Percentiles rank a stretch among this genome's conserved stretches.
These are phyloP conservation scores for Thalassophryne amazonica DNA, from an alignment of 2,797 vertebrate genomes.

Conservation along the genomic window DNA sequence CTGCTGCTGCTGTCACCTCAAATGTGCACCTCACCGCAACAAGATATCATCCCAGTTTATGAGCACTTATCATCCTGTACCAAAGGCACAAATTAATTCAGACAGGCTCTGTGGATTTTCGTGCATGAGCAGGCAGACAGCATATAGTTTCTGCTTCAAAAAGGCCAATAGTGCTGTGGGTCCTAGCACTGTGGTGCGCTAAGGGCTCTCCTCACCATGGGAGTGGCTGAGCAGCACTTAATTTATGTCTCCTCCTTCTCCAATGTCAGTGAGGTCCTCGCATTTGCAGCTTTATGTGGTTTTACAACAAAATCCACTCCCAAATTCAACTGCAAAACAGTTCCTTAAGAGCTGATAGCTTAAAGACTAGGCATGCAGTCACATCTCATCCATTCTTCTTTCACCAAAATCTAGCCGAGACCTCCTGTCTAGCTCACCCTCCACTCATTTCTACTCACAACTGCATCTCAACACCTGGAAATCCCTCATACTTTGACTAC, in stretches of 20 bases:
- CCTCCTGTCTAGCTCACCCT: background rate
- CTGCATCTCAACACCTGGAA: too few relatives aligned
- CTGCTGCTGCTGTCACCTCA: slow-evolving; percentile 20
- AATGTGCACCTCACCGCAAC: slow-evolving; percentile 5
- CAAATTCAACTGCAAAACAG: background rate
- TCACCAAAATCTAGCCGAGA: too few relatives aligned
- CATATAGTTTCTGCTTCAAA: slow-evolving; percentile 9
- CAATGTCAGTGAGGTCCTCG: background rate
- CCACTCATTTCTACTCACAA: too few relatives aligned
- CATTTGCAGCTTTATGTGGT: background rate
- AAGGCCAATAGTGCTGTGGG: background rate
- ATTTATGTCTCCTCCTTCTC: slow-evolving; percentile 6
- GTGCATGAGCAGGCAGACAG: slow-evolving; percentile 28
- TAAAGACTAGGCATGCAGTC: too few relatives aligned
- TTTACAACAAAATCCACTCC: background rate
- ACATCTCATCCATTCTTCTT: too few relatives aligned
- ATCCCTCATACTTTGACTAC: background rate
- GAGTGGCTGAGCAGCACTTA: slow-evolving; percentile 48
- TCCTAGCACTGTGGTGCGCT: slow-evolving; percentile 19
- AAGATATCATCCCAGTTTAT: background rate
- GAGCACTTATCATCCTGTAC: slow-evolving; percentile 22
- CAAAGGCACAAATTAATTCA: slow-evolving; percentile 26
- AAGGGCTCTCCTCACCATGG: slow-evolving; percentile 34
- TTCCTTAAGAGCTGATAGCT: too few relatives aligned
- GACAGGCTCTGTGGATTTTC: slow-evolving; percentile 15